Percentiles rank a stretch among this genome's conserved stretches.
Evolutionary conservation across 2,797 vertebrate species (phyloP).

Genomic region (Zonotrichia albicollis): DNA sequence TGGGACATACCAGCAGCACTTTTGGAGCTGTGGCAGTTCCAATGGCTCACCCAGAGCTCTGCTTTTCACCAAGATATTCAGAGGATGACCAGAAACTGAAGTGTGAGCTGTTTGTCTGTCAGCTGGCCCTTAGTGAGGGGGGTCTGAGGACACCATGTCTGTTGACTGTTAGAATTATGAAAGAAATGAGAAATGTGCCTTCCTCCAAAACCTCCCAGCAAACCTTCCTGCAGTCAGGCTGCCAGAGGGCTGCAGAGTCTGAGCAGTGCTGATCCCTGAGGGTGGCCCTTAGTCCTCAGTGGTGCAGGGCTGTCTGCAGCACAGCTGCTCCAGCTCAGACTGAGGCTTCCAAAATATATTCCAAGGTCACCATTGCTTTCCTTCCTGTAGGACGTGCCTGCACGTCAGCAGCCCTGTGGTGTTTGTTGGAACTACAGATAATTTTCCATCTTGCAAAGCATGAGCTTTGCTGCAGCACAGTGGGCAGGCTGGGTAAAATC

Average conservation of each 20-base stretch:
- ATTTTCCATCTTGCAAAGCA: background rate
- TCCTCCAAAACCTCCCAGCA: background rate
- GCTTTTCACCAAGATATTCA: background rate
- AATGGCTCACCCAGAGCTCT: background rate
- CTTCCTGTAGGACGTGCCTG: background rate
- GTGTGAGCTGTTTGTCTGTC: background rate
- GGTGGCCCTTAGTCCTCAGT: background rate
- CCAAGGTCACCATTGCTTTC: background rate
- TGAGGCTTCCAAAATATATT: background rate
- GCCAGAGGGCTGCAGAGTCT: background rate
- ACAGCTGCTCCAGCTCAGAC: conserved; percentile 25
- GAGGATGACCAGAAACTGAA: background rate
- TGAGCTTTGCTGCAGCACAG: background rate
- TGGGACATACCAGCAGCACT: fast-evolving
- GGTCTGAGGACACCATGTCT: background rate
- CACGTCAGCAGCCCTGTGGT: background rate
- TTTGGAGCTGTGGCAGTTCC: background rate
- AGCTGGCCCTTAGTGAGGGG: background rate
- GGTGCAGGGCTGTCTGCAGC: background rate
- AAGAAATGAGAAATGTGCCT: background rate
- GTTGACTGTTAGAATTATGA: background rate
- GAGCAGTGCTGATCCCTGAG: background rate
- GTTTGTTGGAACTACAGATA: background rate
- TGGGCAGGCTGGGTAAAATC: background rate
- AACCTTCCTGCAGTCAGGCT: background rate